Evolutionary conservation across 2,797 vertebrate species (phyloP), one percentile per base, ranked within the genome.

Genomic region (Mormyrops boulengeri): DNA sequence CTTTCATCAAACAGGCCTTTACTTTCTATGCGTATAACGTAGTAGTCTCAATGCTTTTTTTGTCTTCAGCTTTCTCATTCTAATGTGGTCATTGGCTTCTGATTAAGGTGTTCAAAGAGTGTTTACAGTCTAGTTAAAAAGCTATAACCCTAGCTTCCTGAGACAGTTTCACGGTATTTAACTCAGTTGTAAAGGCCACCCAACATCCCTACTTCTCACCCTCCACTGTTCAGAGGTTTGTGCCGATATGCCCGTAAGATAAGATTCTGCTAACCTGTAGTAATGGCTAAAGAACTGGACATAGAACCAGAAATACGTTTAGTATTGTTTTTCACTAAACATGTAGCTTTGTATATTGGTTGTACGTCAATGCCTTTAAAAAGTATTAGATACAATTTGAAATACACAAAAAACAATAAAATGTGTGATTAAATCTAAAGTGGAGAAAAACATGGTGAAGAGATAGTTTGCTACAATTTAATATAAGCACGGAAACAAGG

Each of bases 41-140:
- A n/a, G 19, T 38, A 17, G 4, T 34, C 52, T 22, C 19, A 22
- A 14, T n/a, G 7, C 14, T 44, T 41, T 8, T 5, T 44, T 17
- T 7, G 52, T 52, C 3, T 47, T 49, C 41, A 69, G 80, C 47
- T 87, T 30, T 89, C 90, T 82, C 49, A 89, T 92, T 80, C 92
- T 94, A 87, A 49, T 88, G 80, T 92, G 92, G 92, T 90, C 92
- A 93, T 93, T 92, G 92, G 93, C 92, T 91, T 50, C 91, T 89
- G 89, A 92, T 94, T 91, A 55, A 87, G 80, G 73, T 85, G 69
- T 88, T 91, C 90, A 92, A 89, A 90, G 88, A 89, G 60, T 11
- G 87, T 95, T 96, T 95, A 95, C 91, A 91, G 93, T 87, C 93
- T 92, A 60, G 92, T 95, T 94, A 95, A 94, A 95, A 88, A 88